Percentiles rank a stretch among this genome's conserved stretches.
phyloP scores from a whole-genome alignment of 2,888 invertebrate genomes.

The Dusona sp. region DNA sequence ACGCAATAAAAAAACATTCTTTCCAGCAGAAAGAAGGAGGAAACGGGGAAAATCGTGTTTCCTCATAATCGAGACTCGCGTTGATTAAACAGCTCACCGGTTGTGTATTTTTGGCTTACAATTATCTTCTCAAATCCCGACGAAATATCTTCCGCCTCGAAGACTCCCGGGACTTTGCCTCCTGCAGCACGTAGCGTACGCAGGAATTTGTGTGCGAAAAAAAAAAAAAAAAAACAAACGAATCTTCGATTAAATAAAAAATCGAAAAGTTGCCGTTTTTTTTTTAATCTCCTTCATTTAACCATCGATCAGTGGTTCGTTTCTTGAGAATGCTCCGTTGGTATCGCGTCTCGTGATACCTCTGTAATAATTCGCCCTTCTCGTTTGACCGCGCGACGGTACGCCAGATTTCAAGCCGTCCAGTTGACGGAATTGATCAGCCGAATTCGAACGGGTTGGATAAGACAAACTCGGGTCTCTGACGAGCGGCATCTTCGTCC shows the following conservation, averaged over 20 bases:
- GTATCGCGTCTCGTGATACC: conserved; percentile 71
- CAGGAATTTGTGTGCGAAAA: background rate
- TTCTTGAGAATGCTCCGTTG: conserved; percentile 68
- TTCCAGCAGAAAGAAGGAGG: background rate
- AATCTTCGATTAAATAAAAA: conserved; percentile 3
- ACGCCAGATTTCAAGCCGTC: background rate
- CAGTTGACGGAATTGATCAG: background rate
- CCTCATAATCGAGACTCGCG: conserved; percentile 16
- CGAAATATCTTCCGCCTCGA: background rate
- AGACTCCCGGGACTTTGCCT: background rate
- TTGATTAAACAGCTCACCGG: conserved; percentile 35
- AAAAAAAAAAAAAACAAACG: conserved; percentile 13
- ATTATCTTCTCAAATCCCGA: background rate
- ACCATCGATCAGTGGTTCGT: conserved; percentile 65
- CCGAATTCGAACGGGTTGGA: conserved; percentile 68
- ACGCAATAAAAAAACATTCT: conserved; percentile 11
- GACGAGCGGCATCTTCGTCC: conserved; percentile 79
- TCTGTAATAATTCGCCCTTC: conserved; percentile 69
- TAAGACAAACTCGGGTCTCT: conserved; percentile 75
- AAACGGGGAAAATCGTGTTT: background rate
- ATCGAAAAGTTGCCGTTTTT: conserved; percentile 5
- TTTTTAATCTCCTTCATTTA: conserved; percentile 51
- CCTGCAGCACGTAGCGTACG: background rate
- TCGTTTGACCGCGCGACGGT: conserved; percentile 12
- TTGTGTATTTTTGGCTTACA: conserved; percentile 28